Conservation (phyloP, 2,113 vertebrate genomes). For the Entelurus aequoreus region DNA sequence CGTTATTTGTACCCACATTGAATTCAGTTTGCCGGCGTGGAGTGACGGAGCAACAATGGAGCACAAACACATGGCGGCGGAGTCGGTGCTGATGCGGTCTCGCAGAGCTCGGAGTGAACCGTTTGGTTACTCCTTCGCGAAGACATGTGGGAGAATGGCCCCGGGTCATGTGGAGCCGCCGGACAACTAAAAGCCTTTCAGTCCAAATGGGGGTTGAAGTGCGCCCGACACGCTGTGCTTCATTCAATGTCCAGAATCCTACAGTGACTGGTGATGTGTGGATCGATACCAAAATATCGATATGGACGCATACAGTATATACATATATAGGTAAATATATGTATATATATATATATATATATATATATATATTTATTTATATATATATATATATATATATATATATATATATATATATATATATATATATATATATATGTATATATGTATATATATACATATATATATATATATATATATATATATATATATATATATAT, state of each 20-base stretch:
- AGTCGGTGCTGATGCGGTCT: background rate
- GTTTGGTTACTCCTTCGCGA: background rate
- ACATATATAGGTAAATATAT: no score
- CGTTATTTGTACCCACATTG: background rate
- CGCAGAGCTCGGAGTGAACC: background rate
- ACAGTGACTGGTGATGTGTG: conserved; percentile 10
- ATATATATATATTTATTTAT: no score
- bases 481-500: no score
- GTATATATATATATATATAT: no score
- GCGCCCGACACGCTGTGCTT: conserved; percentile 22
- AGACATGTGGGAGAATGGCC: background rate
- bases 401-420: no score
- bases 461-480: no score
- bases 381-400: no score
- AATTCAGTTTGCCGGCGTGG: background rate
- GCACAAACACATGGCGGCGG: background rate
- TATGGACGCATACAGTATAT: no score
- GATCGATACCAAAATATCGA: no score
- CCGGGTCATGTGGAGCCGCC: conserved; percentile 18
- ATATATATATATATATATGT: no score
- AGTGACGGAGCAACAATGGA: background rate
- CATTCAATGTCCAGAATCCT: conserved; percentile 20
- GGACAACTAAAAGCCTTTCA: conserved; percentile 16
- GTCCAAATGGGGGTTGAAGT: conserved; percentile 42
- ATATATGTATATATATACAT: no score